Evolutionary conservation across 1,140 invertebrate species (phyloP).

Genomic region (Brachionus koreanus): DNA sequence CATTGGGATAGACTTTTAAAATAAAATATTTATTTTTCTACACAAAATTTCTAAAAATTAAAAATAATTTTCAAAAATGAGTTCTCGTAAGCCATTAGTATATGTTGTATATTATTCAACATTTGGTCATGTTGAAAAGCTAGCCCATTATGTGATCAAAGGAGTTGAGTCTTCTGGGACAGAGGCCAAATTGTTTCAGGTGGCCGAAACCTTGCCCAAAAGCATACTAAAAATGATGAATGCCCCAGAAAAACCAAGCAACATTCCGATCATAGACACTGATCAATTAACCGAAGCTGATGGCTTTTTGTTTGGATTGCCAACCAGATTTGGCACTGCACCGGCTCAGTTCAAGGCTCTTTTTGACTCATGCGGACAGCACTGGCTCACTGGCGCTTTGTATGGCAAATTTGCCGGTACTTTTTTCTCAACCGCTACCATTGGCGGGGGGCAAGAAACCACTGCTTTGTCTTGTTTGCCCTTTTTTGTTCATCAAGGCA

Average conservation of each 20-base stretch:
- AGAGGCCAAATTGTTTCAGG: slow-evolving; percentile 2
- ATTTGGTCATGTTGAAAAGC: slow-evolving; percentile 18
- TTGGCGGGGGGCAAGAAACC: slow-evolving; percentile 9
- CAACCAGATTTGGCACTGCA: slow-evolving; percentile 17
- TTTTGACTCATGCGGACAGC: slow-evolving; percentile 12
- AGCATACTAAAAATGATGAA: slow-evolving; percentile 17
- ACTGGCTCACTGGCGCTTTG: not conserved
- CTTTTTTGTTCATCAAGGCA: slow-evolving; percentile 31
- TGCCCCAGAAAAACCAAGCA: not conserved
- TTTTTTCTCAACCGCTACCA: slow-evolving; percentile 5
- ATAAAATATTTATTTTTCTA: not conserved
- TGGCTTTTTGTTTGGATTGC: slow-evolving; percentile 35
- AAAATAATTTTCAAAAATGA: not conserved
- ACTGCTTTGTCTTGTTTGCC: not conserved
- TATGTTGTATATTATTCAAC: slow-evolving; percentile 37
- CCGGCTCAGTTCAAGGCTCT: slow-evolving; percentile 15
- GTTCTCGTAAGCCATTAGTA: not conserved
- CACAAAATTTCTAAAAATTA: not conserved
- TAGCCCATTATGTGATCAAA: not conserved
- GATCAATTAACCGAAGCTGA: not conserved
- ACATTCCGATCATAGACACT: not conserved
- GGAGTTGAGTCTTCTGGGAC: not conserved
- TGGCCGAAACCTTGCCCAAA: slow-evolving; percentile 19
- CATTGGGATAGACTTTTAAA: not conserved
- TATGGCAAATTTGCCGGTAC: slow-evolving; percentile 2